phyloP scores from a whole-genome alignment of 2,113 vertebrate species.

The Haliaeetus leucogaster region DNA sequence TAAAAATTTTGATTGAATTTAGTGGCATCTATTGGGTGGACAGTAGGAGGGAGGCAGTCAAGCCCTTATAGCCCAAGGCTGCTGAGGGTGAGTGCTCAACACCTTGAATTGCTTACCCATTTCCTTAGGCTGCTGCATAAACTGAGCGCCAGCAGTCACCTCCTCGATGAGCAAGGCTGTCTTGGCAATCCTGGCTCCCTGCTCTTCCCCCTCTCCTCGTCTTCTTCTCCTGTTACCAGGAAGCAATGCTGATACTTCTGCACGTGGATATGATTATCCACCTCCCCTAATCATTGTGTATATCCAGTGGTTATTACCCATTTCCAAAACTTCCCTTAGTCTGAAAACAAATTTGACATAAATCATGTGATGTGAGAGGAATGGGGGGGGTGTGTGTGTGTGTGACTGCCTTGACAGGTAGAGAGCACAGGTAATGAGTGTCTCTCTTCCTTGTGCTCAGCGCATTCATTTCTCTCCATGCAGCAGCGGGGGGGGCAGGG shows the following conservation, averaged over 20 bases:
- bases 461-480: neutral
- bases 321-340: neutral
- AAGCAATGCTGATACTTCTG: neutral
- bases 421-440: neutral
- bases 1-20: neutral
- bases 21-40: neutral
- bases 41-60: neutral
- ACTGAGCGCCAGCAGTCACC: neutral
- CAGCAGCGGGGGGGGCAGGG: neutral
- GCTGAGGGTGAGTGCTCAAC: neutral
- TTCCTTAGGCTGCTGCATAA: neutral
- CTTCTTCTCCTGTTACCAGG: neutral
- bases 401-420: neutral
- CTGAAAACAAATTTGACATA: neutral
- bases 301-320: neutral
- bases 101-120: neutral
- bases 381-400: neutral
- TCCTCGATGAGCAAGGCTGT: neutral
- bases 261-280: neutral
- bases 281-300: neutral
- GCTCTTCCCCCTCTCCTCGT: neutral
- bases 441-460: neutral
- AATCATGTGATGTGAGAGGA: neutral
- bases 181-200: neutral
- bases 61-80: neutral